These are phyloP conservation scores for Anorthoa munda DNA, from an alignment of 2,888 invertebrate species.

Conservation along the genomic window DNA sequence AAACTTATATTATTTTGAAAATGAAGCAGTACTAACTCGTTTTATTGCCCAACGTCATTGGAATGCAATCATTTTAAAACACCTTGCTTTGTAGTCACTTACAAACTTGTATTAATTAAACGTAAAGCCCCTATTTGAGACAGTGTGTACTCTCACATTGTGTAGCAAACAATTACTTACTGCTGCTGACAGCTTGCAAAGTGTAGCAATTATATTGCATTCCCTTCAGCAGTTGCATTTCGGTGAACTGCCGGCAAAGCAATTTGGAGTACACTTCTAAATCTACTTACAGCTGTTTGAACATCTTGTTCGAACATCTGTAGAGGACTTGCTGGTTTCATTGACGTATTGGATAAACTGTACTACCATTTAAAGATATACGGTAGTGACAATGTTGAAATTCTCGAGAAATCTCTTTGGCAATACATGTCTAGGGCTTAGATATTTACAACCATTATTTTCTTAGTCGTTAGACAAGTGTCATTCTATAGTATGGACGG, in stretches of 20 bases:
- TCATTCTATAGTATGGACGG: too few species aligned
- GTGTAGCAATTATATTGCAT: constrained; percentile 10
- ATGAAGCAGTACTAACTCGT: not conserved
- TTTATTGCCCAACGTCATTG: not conserved
- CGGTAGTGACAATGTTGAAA: too few species aligned
- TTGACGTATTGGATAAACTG: not conserved
- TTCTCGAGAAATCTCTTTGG: too few species aligned
- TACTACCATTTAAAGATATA: not conserved
- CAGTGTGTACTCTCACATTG: not conserved
- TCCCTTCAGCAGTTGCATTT: not conserved
- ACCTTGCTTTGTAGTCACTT: not conserved
- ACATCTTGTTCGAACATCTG: not conserved
- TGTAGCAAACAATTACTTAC: not conserved
- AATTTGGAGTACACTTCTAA: not conserved
- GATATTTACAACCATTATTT: too few species aligned
- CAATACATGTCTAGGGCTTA: too few species aligned
- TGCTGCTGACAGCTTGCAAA: not conserved
- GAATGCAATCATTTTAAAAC: not conserved
- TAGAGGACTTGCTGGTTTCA: not conserved
- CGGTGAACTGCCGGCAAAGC: not conserved
- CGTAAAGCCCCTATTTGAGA: not conserved
- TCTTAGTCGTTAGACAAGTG: too few species aligned
- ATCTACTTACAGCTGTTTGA: too few species aligned
- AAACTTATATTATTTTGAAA: too few species aligned
- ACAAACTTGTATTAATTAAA: not conserved